Conservation (phyloP, 2,113 vertebrate genomes). For the Notiomystis cincta region DNA sequence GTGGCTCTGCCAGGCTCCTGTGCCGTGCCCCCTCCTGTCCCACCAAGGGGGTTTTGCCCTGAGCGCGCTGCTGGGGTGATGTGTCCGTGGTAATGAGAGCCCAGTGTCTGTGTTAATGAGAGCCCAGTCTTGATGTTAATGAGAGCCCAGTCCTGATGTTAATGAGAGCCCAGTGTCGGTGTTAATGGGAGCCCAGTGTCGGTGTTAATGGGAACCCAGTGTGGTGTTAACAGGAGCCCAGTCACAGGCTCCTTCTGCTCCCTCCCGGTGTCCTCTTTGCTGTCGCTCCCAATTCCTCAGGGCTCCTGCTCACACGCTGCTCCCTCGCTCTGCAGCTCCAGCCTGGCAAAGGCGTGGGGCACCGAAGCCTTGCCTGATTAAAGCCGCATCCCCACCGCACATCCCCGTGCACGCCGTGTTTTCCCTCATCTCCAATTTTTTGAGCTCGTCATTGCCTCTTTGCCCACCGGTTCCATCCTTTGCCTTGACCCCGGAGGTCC, state of each 20-base stretch:
- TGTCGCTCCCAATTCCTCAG: neutral
- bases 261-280: neutral
- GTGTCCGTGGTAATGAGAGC: neutral
- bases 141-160: too few species aligned
- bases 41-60: rapidly evolving
- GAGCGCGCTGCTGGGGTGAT: rapidly evolving
- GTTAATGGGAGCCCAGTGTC: too few species aligned
- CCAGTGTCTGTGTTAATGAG: too few species aligned
- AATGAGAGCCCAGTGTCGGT: too few species aligned
- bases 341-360: neutral
- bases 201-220: too few species aligned
- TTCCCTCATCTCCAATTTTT: neutral
- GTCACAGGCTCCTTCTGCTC: neutral
- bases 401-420: neutral
- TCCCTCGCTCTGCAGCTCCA: neutral
- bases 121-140: too few species aligned
- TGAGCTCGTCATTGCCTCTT: neutral
- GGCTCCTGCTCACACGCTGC: neutral
- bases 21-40: rapidly evolving
- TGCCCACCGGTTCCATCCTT: neutral
- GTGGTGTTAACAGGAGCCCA: neutral
- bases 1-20: neutral
- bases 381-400: neutral
- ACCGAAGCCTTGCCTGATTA: neutral
- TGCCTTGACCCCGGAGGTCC: neutral